phyloP scores from a whole-genome alignment of 2,888 invertebrate species.

The Sisyra nigra region DNA sequence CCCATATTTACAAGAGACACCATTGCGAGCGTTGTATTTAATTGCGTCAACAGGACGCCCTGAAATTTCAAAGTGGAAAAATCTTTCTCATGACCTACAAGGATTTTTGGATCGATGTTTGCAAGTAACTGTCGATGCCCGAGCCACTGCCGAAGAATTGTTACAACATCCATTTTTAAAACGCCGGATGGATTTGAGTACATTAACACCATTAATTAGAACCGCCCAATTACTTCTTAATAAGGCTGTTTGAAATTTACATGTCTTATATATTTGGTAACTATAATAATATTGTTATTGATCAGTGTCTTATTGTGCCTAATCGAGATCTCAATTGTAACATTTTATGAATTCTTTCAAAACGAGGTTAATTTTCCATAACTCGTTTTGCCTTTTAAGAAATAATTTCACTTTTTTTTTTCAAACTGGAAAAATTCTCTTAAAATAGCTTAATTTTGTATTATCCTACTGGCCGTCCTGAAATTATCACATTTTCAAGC shows the following conservation, averaged over 20 bases:
- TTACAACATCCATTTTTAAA: conserved; percentile 64
- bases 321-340: too few relatives aligned
- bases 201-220: conserved; percentile 75
- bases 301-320: too few relatives aligned
- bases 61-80: conserved; percentile 68
- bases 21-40: conserved; percentile 78
- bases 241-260: conserved; percentile 18
- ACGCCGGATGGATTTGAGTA: conserved; percentile 63
- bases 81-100: conserved; percentile 58
- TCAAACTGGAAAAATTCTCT: too few relatives aligned
- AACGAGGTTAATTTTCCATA: too few relatives aligned
- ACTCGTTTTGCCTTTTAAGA: too few relatives aligned
- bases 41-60: conserved; percentile 94
- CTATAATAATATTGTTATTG: too few relatives aligned
- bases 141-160: conserved; percentile 63
- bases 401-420: too few relatives aligned
- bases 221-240: conserved; percentile 78
- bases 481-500: too few relatives aligned
- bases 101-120: conserved; percentile 79
- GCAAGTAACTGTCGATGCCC: conserved; percentile 62
- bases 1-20: conserved; percentile 91
- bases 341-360: too few relatives aligned
- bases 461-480: too few relatives aligned
- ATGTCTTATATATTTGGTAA: neutral
- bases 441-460: too few relatives aligned